Percentiles rank a stretch among this genome's conserved stretches.
Conservation (phyloP, 2,888 invertebrate genomes). For the Nomada ruficornis region DNA sequence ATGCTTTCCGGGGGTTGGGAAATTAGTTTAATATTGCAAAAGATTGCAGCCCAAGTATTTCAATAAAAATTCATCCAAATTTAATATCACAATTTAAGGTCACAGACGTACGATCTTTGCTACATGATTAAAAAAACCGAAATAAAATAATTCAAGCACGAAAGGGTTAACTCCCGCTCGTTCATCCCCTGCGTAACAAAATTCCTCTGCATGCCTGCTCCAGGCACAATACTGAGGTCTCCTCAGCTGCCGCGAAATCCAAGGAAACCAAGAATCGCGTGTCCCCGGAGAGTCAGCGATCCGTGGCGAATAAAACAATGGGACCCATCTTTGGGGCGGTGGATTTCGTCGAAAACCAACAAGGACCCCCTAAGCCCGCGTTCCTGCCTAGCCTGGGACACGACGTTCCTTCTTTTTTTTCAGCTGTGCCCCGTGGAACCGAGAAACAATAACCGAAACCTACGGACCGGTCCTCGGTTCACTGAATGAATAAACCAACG, state of each 20-base stretch:
- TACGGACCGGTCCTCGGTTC: constrained; percentile 59
- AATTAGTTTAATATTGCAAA: too few relatives aligned
- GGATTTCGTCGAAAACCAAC: constrained; percentile 56
- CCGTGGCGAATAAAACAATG: constrained; percentile 52
- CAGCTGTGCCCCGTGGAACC: constrained; percentile 46
- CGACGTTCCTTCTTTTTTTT: constrained; percentile 34
- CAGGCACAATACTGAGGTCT: too few relatives aligned
- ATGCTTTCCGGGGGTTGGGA: too few relatives aligned
- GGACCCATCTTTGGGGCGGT: constrained; percentile 16
- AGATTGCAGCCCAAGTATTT: too few relatives aligned
- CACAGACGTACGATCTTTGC: too few relatives aligned
- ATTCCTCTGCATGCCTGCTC: too few relatives aligned
- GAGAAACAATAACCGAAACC: constrained; percentile 72
- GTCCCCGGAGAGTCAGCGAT: constrained; percentile 27
- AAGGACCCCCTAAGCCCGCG: constrained; percentile 40
- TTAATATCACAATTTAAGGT: too few relatives aligned
- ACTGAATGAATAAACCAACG: constrained; percentile 71
- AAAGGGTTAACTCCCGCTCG: too few relatives aligned
- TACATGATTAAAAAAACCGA: too few relatives aligned
- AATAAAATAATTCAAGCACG: too few relatives aligned
- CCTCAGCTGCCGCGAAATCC: constrained; percentile 3
- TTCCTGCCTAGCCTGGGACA: constrained; percentile 30
- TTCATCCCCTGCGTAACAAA: background rate
- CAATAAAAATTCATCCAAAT: too few relatives aligned
- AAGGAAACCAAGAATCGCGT: background rate